Base-by-base conservation (phyloP, 2,888 invertebrate species). In the Brenthis ino region DNA sequence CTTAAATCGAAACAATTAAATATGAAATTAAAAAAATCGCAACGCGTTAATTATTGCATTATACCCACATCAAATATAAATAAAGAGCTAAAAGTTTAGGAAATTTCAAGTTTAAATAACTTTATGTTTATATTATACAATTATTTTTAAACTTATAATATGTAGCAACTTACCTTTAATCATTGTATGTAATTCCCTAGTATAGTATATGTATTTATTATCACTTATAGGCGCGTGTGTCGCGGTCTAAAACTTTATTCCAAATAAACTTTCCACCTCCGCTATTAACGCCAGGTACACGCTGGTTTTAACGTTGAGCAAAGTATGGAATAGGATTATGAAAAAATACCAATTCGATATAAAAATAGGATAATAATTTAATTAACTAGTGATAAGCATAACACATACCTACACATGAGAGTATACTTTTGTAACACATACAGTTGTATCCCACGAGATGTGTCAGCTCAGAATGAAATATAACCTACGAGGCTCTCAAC, bases 231-330 rank as follows among this genome's bases (percentile, higher is more conserved):
- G 69, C 72, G 69, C 84, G 85, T 80, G 79, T 71, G 73, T 13
- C 53, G 65, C 53, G 67, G 65, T 56, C 76, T 57, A 75, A 74
- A 78, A 76, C 78, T 78, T 75, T 70, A 60, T 74, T 75, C 74
- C 56, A 76, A 84, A 77, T 82, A 79, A 82, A 81, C 74, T 80
- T 80, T 80, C 75, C 77, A 78, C 77, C 76, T 77, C 71, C 55
- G 67, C 64, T 55, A 69, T 73, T 63, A 67, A 70, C 54, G 69
- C 69, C 80, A 82, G 83, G 82, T 81, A 79, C 66, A 67, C 61
- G 37, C 50, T 48, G 48, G 33, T 48, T 55, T 48, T n/a, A 48
- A 73, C 67, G 69, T 71, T 60, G 54, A 72, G 66, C 57, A 67
- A 68, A 73, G 55, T 66, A 67, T 75, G 78, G 80, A 77, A 64